Evolutionary conservation across 2,797 vertebrate species (phyloP).

Genomic region (Amniataba percoides): DNA sequence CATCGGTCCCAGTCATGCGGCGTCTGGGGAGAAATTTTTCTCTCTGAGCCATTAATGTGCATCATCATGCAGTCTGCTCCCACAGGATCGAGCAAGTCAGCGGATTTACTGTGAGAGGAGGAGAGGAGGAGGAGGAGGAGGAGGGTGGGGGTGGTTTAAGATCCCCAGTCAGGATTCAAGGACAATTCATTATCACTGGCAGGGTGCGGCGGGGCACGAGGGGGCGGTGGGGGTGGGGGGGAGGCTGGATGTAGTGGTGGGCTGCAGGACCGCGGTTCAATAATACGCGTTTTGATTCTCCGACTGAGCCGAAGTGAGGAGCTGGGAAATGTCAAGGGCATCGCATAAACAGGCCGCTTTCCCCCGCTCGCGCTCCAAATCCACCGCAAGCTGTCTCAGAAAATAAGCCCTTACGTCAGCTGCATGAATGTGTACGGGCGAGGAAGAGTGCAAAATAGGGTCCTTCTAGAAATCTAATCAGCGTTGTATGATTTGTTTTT

Average conservation of each 20-base stretch:
- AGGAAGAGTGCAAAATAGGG: not conserved
- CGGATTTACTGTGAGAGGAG: conserved; percentile 50
- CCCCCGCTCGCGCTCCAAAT: conserved; percentile 51
- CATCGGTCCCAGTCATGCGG: conserved; percentile 29
- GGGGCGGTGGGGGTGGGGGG: not conserved
- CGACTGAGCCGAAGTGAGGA: conserved; percentile 50
- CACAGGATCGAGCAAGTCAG: conserved; percentile 65
- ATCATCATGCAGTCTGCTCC: conserved; percentile 70
- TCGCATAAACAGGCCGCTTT: conserved; percentile 50
- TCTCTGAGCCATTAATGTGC: conserved; percentile 67
- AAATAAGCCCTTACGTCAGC: conserved; percentile 49
- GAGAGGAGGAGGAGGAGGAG: conserved; percentile 3
- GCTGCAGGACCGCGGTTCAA: conserved; percentile 45
- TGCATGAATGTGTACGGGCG: conserved; percentile 22
- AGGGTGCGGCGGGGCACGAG: conserved; percentile 36
- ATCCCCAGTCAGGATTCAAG: conserved; percentile 67
- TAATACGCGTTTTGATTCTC: conserved; percentile 64
- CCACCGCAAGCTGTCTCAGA: conserved; percentile 59
- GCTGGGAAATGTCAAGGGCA: conserved; percentile 75
- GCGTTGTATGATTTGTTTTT: not conserved
- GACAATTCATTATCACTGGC: conserved; percentile 67
- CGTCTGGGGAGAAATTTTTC: conserved; percentile 30
- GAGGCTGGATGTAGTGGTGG: not conserved
- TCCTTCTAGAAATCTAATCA: conserved; percentile 16
- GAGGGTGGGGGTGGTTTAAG: conserved; percentile 15